Base-by-base conservation (phyloP, 1,140 invertebrate species). In the Babylonia areolata region DNA sequence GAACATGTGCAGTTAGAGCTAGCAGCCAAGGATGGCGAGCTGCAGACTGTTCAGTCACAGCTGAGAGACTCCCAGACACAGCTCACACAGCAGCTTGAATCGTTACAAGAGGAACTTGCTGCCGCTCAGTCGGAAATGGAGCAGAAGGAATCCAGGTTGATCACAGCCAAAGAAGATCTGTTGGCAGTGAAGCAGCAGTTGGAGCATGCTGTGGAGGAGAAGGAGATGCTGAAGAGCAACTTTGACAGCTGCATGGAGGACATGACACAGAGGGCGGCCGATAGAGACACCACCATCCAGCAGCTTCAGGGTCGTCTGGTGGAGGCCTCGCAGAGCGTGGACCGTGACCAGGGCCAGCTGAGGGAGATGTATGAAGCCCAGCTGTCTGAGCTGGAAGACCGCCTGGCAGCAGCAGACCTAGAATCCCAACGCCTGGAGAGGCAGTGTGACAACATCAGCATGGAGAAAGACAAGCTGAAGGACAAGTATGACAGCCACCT, bases 191-290 rank as follows among this genome's bases (percentile, higher is more conserved):
- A 85, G 35, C 54, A 85, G 39, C 85, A 71, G 58, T n/a, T 89
- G 46, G 87, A 89, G 39, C 78, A 73, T 51, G 58, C 46, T 6
- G 54, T 20, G 33, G 89, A 87, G 42, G 87, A 90, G 33, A 87
- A 85, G 42, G 87, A 88, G 42, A 64, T 87, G 35, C 46, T 91
- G n/a, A 91, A 90, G 80, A 75, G 33, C 35, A 89, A 89, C 73
- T 89, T 89, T 89, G 88, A 89, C 51, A 85, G 81, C 58, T 89
- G 88, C 69, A 86, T 87, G 88, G 88, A 87, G 40, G 88, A 89
- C 23, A 85, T 89, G 88, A 85, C 87, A 39, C 85, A 84, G 82
- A 79, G 71, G 40, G 6, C 81, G 17, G 23, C 64, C 39, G 86
- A 89, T 31, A 85, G 86, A 33, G 88, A 89, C 17, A 69, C 5